Evolutionary conservation across 2,888 invertebrate genomes (phyloP).

Genomic region (Augochlorella aurata): DNA sequence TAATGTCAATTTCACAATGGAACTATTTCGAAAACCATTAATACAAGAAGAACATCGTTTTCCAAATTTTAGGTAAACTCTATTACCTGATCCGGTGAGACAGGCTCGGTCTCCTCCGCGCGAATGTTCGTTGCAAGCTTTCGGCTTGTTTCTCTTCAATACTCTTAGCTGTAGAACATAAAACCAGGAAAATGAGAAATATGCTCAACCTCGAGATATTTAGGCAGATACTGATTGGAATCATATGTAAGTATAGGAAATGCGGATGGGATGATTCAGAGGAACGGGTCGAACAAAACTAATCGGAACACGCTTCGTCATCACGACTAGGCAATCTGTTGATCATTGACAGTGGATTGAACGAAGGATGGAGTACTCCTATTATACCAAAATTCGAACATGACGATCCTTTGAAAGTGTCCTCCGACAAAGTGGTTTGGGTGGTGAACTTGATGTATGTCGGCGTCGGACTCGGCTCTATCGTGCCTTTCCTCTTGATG

Average conservation of each 20-base stretch:
- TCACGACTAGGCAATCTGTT: slow-evolving; percentile 76
- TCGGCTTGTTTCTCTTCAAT: neutral
- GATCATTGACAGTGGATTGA: slow-evolving; percentile 78
- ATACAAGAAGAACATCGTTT: neutral
- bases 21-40: too few species aligned
- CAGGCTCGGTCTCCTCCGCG: neutral
- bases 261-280: neutral
- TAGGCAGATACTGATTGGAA: slow-evolving; percentile 77
- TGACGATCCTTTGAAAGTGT: slow-evolving; percentile 71
- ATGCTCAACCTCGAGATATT: slow-evolving; percentile 73
- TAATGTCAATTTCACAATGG: too few species aligned
- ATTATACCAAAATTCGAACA: slow-evolving; percentile 76
- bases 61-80: neutral
- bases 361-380: slow-evolving; percentile 80
- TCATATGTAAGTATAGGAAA: slow-evolving; percentile 76
- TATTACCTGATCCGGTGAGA: slow-evolving; percentile 22
- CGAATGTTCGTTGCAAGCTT: neutral
- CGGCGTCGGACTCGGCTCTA: slow-evolving; percentile 76
- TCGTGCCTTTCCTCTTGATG: slow-evolving; percentile 77
- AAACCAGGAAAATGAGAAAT: neutral
- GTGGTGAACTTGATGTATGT: slow-evolving; percentile 77
- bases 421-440: slow-evolving; percentile 69
- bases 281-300: neutral
- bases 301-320: slow-evolving; percentile 6
- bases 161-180: neutral